Evolutionary conservation across 2,797 vertebrate genomes (phyloP).

Genomic region (Setipinna tenuifilis): DNA sequence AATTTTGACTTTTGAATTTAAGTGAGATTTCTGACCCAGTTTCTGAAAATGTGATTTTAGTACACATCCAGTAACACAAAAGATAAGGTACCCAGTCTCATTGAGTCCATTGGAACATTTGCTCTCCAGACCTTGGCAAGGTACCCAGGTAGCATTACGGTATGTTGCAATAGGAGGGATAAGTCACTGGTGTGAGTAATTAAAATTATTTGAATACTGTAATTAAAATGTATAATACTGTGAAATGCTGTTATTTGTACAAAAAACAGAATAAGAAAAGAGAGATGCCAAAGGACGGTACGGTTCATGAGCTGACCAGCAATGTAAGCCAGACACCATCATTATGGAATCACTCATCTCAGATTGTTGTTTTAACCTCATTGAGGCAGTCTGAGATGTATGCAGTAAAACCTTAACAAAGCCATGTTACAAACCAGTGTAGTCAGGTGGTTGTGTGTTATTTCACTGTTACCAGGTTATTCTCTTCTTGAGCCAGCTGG

Average conservation of each 20-base stretch:
- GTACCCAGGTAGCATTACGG: neutral
- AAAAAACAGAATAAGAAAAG: neutral
- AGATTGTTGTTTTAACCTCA: neutral
- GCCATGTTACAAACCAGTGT: neutral
- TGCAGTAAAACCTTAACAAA: no score
- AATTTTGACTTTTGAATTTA: neutral
- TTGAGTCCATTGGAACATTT: neutral
- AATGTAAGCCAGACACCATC: neutral
- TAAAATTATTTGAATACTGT: neutral
- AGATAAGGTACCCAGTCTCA: neutral
- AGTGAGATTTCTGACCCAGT: neutral
- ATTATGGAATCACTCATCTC: neutral
- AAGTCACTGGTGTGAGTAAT: no score
- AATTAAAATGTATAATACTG: neutral
- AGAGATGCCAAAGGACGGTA: neutral
- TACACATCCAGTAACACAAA: neutral
- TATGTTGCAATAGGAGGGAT: neutral
- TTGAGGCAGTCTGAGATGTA: neutral
- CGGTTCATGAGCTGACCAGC: conserved; percentile 13
- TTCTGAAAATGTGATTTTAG: neutral
- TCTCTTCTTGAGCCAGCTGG: conserved; percentile 3
- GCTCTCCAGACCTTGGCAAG: neutral
- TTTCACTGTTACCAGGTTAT: neutral
- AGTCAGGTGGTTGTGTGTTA: neutral
- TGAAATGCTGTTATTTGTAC: neutral